Percentiles rank a stretch among this genome's conserved stretches.
Evolutionary conservation across 2,113 vertebrate species (phyloP).

Genomic region (Perca schrenkii): DNA sequence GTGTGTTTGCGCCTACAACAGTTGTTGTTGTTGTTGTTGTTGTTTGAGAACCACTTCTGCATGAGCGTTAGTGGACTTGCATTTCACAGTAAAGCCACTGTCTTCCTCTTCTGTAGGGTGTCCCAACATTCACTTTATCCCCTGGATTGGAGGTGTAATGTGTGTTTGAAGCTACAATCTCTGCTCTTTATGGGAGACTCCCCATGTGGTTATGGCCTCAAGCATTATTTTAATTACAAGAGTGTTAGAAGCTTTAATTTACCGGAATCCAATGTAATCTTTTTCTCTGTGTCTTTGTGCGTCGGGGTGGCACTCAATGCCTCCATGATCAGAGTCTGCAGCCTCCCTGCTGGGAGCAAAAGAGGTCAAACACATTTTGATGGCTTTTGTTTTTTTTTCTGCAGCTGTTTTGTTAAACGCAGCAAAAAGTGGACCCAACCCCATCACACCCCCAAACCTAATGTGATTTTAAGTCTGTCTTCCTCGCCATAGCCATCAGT

Average conservation of each 20-base stretch:
- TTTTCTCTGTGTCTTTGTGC: conserved; percentile 28
- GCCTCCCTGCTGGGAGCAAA: conserved; percentile 68
- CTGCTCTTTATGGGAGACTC: neutral
- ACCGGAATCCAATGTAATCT: conserved; percentile 51
- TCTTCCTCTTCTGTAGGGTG: neutral
- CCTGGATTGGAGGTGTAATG: neutral
- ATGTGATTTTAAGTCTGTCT: conserved; percentile 7
- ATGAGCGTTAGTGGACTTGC: neutral
- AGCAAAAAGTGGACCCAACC: neutral
- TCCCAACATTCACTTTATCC: neutral
- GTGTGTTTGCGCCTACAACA: neutral
- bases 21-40: neutral
- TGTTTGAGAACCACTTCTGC: neutral
- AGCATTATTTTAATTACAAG: conserved; percentile 62
- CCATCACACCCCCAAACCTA: neutral
- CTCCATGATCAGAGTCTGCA: conserved; percentile 26
- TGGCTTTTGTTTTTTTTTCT: conserved; percentile 5
- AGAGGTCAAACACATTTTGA: conserved; percentile 58
- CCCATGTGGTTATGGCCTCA: conserved; percentile 15
- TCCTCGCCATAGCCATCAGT: neutral
- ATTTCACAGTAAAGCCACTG: neutral
- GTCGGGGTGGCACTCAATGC: conserved; percentile 15
- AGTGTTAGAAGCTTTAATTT: conserved; percentile 43
- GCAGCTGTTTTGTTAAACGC: conserved; percentile 22
- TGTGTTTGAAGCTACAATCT: neutral